Evolutionary conservation across 92 coral and sea anemone genomes (phyloP), one percentile per base, ranked within the genome.

Genomic region (Meandrina meandrites): DNA sequence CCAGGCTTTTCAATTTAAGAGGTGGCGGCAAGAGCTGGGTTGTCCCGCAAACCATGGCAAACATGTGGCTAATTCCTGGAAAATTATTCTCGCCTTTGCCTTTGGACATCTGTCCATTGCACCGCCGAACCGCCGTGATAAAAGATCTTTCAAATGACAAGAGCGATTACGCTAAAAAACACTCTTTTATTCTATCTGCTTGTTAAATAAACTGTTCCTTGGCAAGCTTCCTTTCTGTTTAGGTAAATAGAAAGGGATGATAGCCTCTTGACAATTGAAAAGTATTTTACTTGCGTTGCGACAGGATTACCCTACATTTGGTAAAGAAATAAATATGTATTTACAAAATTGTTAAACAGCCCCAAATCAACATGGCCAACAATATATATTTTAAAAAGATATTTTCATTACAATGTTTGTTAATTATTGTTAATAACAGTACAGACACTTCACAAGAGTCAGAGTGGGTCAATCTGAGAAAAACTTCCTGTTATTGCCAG

Each of bases 41-140:
- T 32, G 45, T 31, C 64, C 81, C 66, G 54, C 40, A 48, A 5
- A 30, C 64, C 66, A 53, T 31, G 64, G 32, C 1, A 27, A 16
- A 16, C 81, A 78, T 64, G 31, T 78, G 82, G 24, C 40, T 37
- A n/a, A 57, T 79, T 79, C 82, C 82, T 79, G 82, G 67, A 53
- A 53, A 79, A 34, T 79, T 16, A 22, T 15, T 22, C 42, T 58
- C 82, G 17, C 27, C n/a, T 57, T 22, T 28, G 17, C 27, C n/a
- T 57, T 22, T 28, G 36, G 62, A 51, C 81, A 77, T 42, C 81
- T 77, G 81, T 77, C 62, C 37, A 77, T 19, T 73, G 36, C 78
- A 73, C 17, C 64, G 9, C 62, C 32, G 67, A 78, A 28, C 14
- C 15, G 78, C 30, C 28, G 27, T 37, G 78, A 36, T 16, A 10